Conservation (phyloP, 1,140 invertebrate species). For the Chironomus striatipennis region DNA sequence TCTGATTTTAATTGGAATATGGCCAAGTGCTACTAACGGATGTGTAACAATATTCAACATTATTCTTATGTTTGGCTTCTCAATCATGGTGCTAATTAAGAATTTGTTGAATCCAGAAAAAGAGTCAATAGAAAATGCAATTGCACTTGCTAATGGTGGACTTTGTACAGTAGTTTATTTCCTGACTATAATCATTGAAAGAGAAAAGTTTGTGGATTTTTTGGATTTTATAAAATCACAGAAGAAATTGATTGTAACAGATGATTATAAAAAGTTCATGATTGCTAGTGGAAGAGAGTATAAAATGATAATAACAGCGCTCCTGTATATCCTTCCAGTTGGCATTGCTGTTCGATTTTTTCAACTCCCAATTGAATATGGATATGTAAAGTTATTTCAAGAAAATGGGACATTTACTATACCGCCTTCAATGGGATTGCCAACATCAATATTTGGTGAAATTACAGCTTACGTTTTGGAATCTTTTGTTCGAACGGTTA, state of each 20-base stretch:
- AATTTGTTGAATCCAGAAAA: not conserved
- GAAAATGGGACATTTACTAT: not conserved
- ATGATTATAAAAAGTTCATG: not conserved
- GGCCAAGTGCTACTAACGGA: not conserved
- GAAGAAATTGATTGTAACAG: not conserved
- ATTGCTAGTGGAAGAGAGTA: not conserved
- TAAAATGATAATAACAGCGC: not conserved
- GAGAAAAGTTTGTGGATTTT: not conserved
- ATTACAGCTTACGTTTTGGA: not conserved
- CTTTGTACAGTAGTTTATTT: not conserved
- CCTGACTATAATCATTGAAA: not conserved
- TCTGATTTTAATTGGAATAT: not conserved
- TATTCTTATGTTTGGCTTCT: not conserved
- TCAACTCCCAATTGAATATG: not conserved
- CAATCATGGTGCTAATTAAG: not conserved
- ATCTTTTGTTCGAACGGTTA: not conserved
- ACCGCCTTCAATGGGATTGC: not conserved
- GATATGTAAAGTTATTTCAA: not conserved
- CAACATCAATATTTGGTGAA: not conserved
- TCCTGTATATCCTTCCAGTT: not conserved
- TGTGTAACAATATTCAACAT: not conserved
- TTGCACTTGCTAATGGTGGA: not conserved
- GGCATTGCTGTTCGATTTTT: not conserved
- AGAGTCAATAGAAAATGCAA: not conserved
- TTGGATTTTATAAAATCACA: not conserved